Evolutionary conservation across 2,113 vertebrate genomes (phyloP), one percentile per base, ranked within the genome.

Genomic region (Chloropsis cyanopogon): DNA sequence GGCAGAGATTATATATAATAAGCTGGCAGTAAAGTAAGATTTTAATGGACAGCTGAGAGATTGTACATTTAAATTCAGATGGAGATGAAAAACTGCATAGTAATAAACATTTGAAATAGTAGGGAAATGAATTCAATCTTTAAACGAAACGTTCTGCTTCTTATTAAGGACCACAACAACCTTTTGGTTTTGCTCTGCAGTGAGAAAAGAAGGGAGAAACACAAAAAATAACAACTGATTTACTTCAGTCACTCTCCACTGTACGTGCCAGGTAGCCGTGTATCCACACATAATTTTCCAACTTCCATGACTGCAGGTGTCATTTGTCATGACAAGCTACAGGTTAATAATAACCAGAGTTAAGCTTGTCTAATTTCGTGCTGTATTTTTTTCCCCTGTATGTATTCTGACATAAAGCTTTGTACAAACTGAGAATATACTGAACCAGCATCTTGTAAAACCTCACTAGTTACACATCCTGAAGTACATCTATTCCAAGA

Each of bases 331-430:
- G 46, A 57, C 29, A 69, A 73, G 5, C 7, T 46, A 57, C 15
- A 88, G 46, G 49, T 29, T 69, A 76, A 59, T n/a, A 71, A 56
- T 60, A 78, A 79, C 8, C 26, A 13, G 46, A 64, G 4, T 24
- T 37, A 37, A 59, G 18, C 16, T 53, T 49, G 15, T 13, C 53
- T 92, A 73, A 88, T 95, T 94, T 92, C 59, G 44, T 89, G 50
- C 39, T 42, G 22, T 22, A 18, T 69, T 95, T 93, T 91, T 37
- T 75, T 12, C 41, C 63, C 39, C 33, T 90, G 21, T 70, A 52
- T 90, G 33, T 7, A 59, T 91, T 92, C n/a, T n/a, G 60, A 92
- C 39, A 68, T 72, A 92, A 92, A 97, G 37, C 69, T 94, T 96
- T 79, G 49, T 75, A 88, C 56, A 93, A 85, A 86, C 3, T 44